phyloP scores from a whole-genome alignment of 2,888 invertebrate genomes.

The Scaptomyza parva region DNA sequence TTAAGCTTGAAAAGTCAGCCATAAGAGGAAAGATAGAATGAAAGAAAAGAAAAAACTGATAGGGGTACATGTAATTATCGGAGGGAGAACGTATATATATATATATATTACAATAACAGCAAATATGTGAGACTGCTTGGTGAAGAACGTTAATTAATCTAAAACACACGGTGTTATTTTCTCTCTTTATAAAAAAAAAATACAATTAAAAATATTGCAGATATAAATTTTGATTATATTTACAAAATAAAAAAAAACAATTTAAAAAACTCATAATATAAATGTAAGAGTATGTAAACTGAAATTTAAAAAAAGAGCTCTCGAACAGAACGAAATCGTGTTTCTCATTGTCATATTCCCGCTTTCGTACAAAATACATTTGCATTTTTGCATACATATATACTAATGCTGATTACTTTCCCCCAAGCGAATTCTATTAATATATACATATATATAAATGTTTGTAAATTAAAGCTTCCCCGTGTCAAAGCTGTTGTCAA shows the following conservation, averaged over 20 bases:
- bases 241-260: constrained; percentile 53
- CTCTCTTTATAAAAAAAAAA: constrained; percentile 9
- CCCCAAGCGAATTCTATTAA: constrained; percentile 15
- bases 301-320: constrained; percentile 39
- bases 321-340: constrained; percentile 21
- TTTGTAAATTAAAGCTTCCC: constrained; percentile 21
- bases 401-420: constrained; percentile 33
- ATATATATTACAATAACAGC: constrained; percentile 67
- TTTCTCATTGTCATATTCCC: constrained; percentile 30
- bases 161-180: constrained; percentile 5
- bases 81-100: constrained; percentile 15
- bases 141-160: constrained; percentile 23
- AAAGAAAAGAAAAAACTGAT: constrained; percentile 5
- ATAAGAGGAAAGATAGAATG: constrained; percentile 9
- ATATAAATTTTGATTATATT: constrained; percentile 73
- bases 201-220: constrained; percentile 13
- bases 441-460: constrained; percentile 7
- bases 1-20: constrained; percentile 22
- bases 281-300: constrained; percentile 55
- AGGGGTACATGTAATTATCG: constrained; percentile 23
- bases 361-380: constrained; percentile 24
- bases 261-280: constrained; percentile 51
- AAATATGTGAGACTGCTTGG: constrained; percentile 73
- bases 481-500: constrained; percentile 27
- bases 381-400: constrained; percentile 36